Evolutionary conservation across 2,797 vertebrate genomes (phyloP), one percentile per base, ranked within the genome.

Genomic region (Melanitta fusca): DNA sequence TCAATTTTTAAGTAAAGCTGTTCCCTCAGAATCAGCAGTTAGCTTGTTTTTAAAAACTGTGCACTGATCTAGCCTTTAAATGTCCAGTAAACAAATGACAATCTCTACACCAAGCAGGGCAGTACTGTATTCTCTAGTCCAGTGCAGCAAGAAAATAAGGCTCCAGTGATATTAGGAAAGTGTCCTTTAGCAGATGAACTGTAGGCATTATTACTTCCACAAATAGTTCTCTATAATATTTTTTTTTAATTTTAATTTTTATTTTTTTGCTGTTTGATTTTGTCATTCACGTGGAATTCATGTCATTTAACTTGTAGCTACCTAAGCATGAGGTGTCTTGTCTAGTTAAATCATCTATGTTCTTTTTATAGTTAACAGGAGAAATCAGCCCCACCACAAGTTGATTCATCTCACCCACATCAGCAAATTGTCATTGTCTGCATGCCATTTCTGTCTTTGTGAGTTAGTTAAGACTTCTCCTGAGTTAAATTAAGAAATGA

Each of bases 351-450:
- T 95, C 13, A 57, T 91, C 66, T 34, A 17, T 85, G 47, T 71
- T 78, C 56, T 91, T 94, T 95, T 73, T 78, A 95, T 71, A 92
- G 39, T 30, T 73, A 64, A 72, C 25, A 71, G 47, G 66, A 95
- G 47, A 82, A 82, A 71, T 82, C 43, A 43, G 66, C 66, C 51
- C 66, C 41, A 51, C 56, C 21, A 11, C 11, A 77, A 80, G 47
- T 34, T 89, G 92, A 85, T 92, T 96, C 90, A 94, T 94, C 73
- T 90, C 88, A 73, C 60, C 64, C 78, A 91, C 71, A 72, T 77
- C 78, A 80, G 74, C 56, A 93, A 93, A 93, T 78, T 73, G 70
- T 53, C 83, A 77, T 60, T 90, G 68, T 91, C 84, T 96, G 75
- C 72, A 58, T 16, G 12, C 61, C 64, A 34, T 45, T 65, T n/a